Evolutionary conservation across 2,888 invertebrate species (phyloP).

Genomic region (Aporophyla nigra): DNA sequence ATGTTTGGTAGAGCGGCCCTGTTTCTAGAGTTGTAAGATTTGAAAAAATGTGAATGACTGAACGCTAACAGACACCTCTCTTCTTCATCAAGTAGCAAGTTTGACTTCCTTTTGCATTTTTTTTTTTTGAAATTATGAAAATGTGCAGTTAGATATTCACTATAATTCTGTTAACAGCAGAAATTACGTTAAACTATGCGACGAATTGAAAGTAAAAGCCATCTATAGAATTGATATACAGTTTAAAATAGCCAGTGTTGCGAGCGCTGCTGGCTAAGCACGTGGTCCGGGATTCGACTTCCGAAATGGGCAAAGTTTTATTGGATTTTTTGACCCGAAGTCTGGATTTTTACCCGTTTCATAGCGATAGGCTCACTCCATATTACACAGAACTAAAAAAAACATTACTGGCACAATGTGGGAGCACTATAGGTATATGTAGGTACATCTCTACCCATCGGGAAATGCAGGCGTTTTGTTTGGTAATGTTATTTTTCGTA

Average conservation of each 20-base stretch:
- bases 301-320: neutral
- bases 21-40: constrained; percentile 76
- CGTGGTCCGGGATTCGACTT: neutral
- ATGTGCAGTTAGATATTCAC: neutral
- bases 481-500: neutral
- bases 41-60: constrained; percentile 72
- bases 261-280: neutral
- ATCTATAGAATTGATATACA: neutral
- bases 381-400: neutral
- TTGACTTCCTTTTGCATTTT: constrained; percentile 85
- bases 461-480: neutral
- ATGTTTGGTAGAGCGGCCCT: constrained; percentile 84
- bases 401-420: neutral
- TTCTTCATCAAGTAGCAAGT: constrained; percentile 88
- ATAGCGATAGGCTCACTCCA: neutral
- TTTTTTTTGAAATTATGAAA: neutral
- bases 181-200: neutral
- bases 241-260: neutral
- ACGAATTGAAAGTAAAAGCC: neutral
- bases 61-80: constrained; percentile 79
- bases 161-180: neutral
- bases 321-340: neutral
- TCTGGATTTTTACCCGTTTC: neutral
- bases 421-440: too few relatives aligned
- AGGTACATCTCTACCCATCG: neutral